Base-by-base conservation (phyloP, 2,113 vertebrate genomes). In the Marcusenius ussheri region DNA sequence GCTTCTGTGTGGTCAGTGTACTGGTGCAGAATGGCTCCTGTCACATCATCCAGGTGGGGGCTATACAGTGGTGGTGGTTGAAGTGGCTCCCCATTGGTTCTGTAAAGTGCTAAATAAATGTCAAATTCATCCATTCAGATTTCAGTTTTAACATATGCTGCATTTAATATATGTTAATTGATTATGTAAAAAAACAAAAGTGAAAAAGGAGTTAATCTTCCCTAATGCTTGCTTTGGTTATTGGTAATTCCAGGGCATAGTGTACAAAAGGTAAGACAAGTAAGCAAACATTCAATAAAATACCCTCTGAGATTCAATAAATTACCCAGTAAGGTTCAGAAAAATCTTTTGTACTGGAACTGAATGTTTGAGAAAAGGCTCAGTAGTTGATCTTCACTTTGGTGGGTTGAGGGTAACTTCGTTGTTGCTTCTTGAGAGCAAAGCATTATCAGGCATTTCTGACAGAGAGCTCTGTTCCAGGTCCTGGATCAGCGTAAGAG, bases 401-500 rank as follows among this genome's bases (percentile, higher is more conserved):
- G 85, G 49, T 49, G 83, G 31, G 13, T 49, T 21, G 45, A 74
- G 66, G 24, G n/a, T 17, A 87, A 53, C 45, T 56, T 6, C 2
- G 3, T 35, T 80, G n/a, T 58, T 50, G 24, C 5, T n/a, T 56
- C 19, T 10, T 17, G 80, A 13, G 5, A 84, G 42, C 19, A 85
- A 24, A 62, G 53, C 19, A 24, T 9, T 84, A 46, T 58, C 3
- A 17, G 27, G 42, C 83, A 39, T 10, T 74, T 56, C 58, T 35
- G 53, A 89, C 31, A 77, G 90, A 77, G 19, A 49, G 88, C 58
- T 51, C 47, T 85, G 7, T 89, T 47, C 56, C 58, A 27, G 53
- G 83, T 89, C 47, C 91, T n/a, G 31, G 91, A 74, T 85, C 80
- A 27, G 39, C 49, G 39, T 21, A 86, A 90, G 47, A 66, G 88